Conservation (phyloP, 1,140 invertebrate genomes). For the Ips typographus region DNA sequence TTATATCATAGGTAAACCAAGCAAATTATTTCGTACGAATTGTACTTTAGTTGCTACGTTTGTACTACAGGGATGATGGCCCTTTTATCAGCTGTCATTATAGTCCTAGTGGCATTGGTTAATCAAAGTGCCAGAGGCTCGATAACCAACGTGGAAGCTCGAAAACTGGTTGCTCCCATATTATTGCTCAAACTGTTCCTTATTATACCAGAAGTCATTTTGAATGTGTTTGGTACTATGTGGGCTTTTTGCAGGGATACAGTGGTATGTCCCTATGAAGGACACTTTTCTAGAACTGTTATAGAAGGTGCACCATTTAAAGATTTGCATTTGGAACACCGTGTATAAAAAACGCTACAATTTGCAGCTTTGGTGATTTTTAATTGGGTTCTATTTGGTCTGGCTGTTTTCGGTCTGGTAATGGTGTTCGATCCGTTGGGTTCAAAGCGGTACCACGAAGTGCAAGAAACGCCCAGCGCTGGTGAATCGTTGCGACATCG, state of each 20-base stretch:
- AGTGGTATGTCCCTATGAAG: slow-evolving; percentile 64
- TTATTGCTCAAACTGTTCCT: slow-evolving; percentile 69
- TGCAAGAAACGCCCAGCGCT: slow-evolving; percentile 59
- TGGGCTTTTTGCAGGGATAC: slow-evolving; percentile 73
- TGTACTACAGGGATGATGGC: slow-evolving; percentile 57
- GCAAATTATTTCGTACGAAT: too few species aligned
- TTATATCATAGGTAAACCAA: slow-evolving; percentile 57
- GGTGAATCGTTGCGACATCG: slow-evolving; percentile 60
- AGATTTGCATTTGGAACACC: too few species aligned
- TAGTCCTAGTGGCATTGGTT: slow-evolving; percentile 65
- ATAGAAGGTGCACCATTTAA: slow-evolving; percentile 61
- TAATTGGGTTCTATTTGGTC: slow-evolving; percentile 75
- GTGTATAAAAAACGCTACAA: not conserved
- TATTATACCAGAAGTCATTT: slow-evolving; percentile 71
- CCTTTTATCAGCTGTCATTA: slow-evolving; percentile 61
- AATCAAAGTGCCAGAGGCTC: slow-evolving; percentile 69
- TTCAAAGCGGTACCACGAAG: slow-evolving; percentile 62
- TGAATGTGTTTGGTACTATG: slow-evolving; percentile 78
- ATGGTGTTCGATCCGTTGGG: slow-evolving; percentile 81
- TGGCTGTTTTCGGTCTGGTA: slow-evolving; percentile 73
- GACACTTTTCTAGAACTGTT: slow-evolving; percentile 70
- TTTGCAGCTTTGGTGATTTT: slow-evolving; percentile 71
- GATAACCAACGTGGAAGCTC: slow-evolving; percentile 67
- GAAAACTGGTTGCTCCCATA: slow-evolving; percentile 65
- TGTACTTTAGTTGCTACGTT: too few species aligned